A percentile compares a stretch with the other conserved stretches of the same genome.
These are phyloP conservation scores for Petrocephalus zakoni DNA, from an alignment of 2,113 vertebrate genomes.

Conservation along the genomic window DNA sequence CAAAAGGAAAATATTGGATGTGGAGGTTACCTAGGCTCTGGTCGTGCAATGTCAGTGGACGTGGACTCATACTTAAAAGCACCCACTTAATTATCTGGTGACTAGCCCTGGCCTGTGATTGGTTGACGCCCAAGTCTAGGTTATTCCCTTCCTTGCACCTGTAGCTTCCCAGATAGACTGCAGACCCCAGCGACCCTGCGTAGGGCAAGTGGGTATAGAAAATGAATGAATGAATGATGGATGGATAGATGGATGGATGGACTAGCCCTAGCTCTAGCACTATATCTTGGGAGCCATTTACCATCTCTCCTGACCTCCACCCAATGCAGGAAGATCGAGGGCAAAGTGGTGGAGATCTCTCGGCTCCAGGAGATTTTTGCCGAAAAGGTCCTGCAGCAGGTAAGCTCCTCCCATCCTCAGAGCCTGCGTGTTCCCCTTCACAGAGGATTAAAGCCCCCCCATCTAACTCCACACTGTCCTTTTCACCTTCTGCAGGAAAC, in stretches of 20 bases:
- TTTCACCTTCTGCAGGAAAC: constrained; percentile 66
- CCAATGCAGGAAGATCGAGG: constrained; percentile 63
- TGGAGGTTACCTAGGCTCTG: neutral
- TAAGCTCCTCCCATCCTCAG: constrained; percentile 33
- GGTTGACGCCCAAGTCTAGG: neutral
- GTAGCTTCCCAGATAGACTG: neutral
- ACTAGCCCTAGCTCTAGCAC: neutral
- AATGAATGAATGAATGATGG: neutral
- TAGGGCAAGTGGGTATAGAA: neutral
- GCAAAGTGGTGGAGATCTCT: constrained; percentile 96
- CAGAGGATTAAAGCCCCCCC: neutral
- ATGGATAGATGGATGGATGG: neutral
- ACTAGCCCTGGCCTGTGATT: neutral
- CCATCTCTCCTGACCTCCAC: neutral
- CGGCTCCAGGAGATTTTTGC: constrained; percentile 95
- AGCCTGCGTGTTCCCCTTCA: neutral
- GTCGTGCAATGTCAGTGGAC: neutral
- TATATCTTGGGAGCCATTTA: neutral
- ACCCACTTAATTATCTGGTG: neutral
- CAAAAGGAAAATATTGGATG: neutral
- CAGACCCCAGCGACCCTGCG: neutral
- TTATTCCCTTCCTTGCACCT: neutral
- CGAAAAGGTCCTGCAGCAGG: constrained; percentile 94
- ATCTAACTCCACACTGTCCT: neutral
- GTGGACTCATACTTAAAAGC: neutral